These are phyloP conservation scores for Amaurobius ferox DNA, from an alignment of 2,888 invertebrate species.

Conservation along the genomic window DNA sequence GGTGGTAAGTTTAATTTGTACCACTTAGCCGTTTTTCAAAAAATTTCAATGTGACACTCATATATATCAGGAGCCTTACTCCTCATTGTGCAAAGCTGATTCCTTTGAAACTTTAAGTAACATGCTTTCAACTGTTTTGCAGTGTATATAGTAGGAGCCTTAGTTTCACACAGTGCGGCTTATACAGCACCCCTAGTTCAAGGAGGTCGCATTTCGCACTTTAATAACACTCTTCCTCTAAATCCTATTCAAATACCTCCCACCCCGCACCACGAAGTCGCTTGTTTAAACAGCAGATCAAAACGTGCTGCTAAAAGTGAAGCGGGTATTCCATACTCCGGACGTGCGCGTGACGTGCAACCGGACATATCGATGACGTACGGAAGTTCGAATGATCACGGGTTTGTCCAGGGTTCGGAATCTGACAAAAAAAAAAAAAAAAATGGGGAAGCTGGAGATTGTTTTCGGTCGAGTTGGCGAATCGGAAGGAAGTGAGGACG, in stretches of 20 bases:
- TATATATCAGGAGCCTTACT: too few species aligned
- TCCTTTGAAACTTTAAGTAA: too few species aligned
- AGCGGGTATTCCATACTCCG: constrained; percentile 10
- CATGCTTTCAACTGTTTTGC: too few species aligned
- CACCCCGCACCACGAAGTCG: not conserved
- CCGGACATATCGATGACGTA: constrained; percentile 9
- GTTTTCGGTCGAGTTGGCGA: constrained; percentile 3
- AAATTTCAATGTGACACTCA: too few species aligned
- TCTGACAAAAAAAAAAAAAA: not conserved
- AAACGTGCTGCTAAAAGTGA: constrained; percentile 1
- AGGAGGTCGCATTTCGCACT: too few species aligned
- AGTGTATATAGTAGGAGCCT: too few species aligned
- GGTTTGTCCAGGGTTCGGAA: constrained; percentile 1
- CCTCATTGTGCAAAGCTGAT: too few species aligned
- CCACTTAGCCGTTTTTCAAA: too few species aligned
- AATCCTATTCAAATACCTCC: too few species aligned
- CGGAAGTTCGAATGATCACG: not conserved
- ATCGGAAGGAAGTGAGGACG: constrained; percentile 14
- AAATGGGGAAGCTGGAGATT: not conserved
- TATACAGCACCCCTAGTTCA: too few species aligned
- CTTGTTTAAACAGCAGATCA: constrained; percentile 8
- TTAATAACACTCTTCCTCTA: not conserved
- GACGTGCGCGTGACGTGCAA: not conserved
- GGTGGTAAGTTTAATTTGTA: too few species aligned
- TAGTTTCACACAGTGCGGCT: too few species aligned